These are phyloP conservation scores for Catostomus latipinnis DNA, from an alignment of 2,797 vertebrate species.

Conservation along the genomic window DNA sequence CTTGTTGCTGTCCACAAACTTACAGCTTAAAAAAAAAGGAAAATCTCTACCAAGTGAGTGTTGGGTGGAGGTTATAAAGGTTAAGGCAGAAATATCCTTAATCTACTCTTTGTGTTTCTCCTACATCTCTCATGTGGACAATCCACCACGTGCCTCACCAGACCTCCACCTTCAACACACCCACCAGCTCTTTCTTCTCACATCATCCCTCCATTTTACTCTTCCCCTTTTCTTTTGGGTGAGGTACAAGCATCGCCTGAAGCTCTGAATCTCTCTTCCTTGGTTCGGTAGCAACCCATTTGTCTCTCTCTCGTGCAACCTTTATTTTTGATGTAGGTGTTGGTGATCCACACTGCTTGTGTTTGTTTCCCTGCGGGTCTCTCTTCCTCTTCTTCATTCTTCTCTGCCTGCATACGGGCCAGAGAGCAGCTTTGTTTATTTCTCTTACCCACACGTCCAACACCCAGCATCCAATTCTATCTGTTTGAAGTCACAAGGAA, in stretches of 20 bases:
- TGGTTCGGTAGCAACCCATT: constrained; percentile 19
- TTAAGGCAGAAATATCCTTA: constrained; percentile 66
- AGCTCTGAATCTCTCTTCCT: constrained; percentile 45
- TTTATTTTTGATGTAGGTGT: constrained; percentile 2
- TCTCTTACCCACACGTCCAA: constrained; percentile 47
- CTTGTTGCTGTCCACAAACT: no score
- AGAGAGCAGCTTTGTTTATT: constrained; percentile 67
- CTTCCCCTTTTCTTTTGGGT: constrained; percentile 16
- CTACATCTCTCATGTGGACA: constrained; percentile 63
- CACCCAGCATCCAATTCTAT: constrained; percentile 26
- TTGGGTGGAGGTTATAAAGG: constrained; percentile 64
- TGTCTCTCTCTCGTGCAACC: not conserved
- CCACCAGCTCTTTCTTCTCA: constrained; percentile 29
- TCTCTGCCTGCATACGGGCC: constrained; percentile 60
- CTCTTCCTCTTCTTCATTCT: constrained; percentile 57
- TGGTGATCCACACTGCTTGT: not conserved
- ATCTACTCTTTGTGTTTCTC: constrained; percentile 67
- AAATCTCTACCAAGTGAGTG: constrained; percentile 65
- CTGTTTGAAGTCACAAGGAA: constrained; percentile 44
- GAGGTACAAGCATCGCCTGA: constrained; percentile 33
- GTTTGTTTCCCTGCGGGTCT: constrained; percentile 54
- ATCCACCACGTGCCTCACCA: constrained; percentile 64
- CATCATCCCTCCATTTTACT: constrained; percentile 26
- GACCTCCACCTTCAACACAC: constrained; percentile 29
- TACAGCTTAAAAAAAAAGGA: no score